Evolutionary conservation across 2,888 invertebrate species (phyloP), one percentile per base, ranked within the genome.

Genomic region (Caenorhabditis panamensis): DNA sequence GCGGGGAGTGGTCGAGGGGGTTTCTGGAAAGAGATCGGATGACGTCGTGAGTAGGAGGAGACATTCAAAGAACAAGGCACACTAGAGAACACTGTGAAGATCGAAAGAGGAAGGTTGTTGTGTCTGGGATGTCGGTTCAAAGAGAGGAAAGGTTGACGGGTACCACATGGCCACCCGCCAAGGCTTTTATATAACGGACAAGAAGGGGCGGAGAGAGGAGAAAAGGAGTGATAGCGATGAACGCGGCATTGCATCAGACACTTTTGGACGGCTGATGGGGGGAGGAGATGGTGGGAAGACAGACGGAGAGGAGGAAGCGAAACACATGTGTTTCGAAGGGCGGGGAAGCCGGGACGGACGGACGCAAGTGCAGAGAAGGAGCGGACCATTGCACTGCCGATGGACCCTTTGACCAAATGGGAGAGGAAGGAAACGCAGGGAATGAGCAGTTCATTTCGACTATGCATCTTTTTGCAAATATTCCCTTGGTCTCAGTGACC

Each of bases 161-260:
- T 31, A 41, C 41, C 41, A 41, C 41, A 41, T 41, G 41, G 41
- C 41, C 41, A 41, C 41, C 8, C 31, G 9, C 41, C 41, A 16
- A 26, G 18, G 16, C 51, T 58, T 56, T 31, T 62, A 63, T 72
- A 58, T 53, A 73, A 47, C 13, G 24, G 53, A 13, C 37, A 20
- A 31, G 47, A 47, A 28, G 47, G 56, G 53, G 37, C 56, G 41
- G 62, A 24, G 64, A 53, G 64, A 47, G 72, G 8, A 41, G 54
- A 53, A 59, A 47, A 4, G 66, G 68, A 66, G 73, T 73, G 73
- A 73, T 73, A 73, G 64, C 56, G 59, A 16, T 73, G 73, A 73
- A 73, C 73, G 64, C 73, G 73, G 64, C 73, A 73, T 73, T 73
- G 73, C 73, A 73, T 73, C 73, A 73, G 73, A 73, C 73, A 51